Conservation (phyloP, 2,113 vertebrate species). For the Falcunculus frontatus region DNA sequence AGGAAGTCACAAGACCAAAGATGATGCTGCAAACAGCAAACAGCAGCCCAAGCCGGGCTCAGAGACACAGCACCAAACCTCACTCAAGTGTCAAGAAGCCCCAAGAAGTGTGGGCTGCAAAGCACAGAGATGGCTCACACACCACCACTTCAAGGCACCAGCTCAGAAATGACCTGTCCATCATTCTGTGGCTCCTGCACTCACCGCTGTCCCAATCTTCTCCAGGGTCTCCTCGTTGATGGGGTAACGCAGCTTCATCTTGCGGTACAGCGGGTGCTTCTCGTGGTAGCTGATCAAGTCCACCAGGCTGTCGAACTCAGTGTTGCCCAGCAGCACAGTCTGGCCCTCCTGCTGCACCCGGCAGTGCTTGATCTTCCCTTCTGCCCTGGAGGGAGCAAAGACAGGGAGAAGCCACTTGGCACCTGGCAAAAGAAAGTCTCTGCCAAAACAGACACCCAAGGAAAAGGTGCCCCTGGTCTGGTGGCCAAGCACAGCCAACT, state of each 20-base stretch:
- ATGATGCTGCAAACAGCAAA: neutral
- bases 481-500: neutral
- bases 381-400: slow-evolving; percentile 76
- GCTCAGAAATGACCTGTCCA: neutral
- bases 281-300: slow-evolving; percentile 97
- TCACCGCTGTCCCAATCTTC: slow-evolving; percentile 97
- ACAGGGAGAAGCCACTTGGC: neutral
- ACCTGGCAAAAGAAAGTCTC: neutral
- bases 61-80: neutral
- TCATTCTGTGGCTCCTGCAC: neutral
- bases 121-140: neutral
- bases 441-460: neutral
- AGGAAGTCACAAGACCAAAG: neutral
- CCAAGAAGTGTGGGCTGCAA: neutral
- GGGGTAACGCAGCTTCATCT: slow-evolving; percentile 98
- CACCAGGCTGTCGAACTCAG: slow-evolving; percentile 95
- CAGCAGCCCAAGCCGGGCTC: neutral
- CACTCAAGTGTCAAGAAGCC: neutral
- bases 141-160: neutral
- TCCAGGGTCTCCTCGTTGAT: slow-evolving; percentile 98
- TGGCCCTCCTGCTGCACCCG: slow-evolving; percentile 96
- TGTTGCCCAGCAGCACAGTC: slow-evolving; percentile 89
- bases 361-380: slow-evolving; percentile 99
- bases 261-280: slow-evolving; percentile 94
- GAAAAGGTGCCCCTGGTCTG: neutral